phyloP scores from a whole-genome alignment of 2,888 invertebrate genomes.

The Ditylenchus weischeri region DNA sequence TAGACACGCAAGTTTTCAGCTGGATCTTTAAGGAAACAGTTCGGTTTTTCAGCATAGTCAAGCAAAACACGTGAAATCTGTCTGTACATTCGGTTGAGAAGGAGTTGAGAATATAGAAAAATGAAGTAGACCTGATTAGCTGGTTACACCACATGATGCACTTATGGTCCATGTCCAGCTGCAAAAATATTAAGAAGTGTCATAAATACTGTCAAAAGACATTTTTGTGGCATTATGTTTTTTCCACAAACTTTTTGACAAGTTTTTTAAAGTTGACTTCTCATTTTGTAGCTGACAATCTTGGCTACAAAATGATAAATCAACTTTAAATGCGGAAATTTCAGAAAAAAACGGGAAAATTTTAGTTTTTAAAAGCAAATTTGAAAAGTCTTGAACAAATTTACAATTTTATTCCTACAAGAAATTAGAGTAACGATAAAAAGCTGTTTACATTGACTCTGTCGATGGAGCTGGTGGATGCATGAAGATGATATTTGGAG shows the following conservation, averaged over 20 bases:
- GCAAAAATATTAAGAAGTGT: conserved; percentile 2
- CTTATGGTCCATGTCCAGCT: conserved; percentile 54
- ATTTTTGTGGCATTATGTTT: too few relatives aligned
- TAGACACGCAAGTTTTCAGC: conserved; percentile 19
- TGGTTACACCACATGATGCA: conserved; percentile 59
- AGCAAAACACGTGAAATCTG: conserved; percentile 40
- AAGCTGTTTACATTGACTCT: conserved; percentile 26
- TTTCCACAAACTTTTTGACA: too few relatives aligned
- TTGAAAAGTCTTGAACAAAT: too few relatives aligned
- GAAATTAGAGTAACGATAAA: too few relatives aligned
- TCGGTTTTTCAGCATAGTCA: conserved; percentile 31
- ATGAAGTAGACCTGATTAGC: conserved; percentile 42
- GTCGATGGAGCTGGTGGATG: conserved; percentile 37
- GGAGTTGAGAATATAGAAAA: not conserved
- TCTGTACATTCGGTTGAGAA: conserved; percentile 21
- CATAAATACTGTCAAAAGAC: too few relatives aligned
- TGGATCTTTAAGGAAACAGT: conserved; percentile 21
- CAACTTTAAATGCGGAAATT: too few relatives aligned
- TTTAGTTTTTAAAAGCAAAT: too few relatives aligned
- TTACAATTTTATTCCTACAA: too few relatives aligned
- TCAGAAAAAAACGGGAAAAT: too few relatives aligned
- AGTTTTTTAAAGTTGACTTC: too few relatives aligned
- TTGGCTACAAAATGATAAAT: too few relatives aligned
- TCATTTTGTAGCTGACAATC: too few relatives aligned
- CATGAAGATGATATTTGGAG: conserved; percentile 19